Evolutionary conservation across 2,888 invertebrate genomes (phyloP).

Genomic region (Eupithecia centaureata): DNA sequence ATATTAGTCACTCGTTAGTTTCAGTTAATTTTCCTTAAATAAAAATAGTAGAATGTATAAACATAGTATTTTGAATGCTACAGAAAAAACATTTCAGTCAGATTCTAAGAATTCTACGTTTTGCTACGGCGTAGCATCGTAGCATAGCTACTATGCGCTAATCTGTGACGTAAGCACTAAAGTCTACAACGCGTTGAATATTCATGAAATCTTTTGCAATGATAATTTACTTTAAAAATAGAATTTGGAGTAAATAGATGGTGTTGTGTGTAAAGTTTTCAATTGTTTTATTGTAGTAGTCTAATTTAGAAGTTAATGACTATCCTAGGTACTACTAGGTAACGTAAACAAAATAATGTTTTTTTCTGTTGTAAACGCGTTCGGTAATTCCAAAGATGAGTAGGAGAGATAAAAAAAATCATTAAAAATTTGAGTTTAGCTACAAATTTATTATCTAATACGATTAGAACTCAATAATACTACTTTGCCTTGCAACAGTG

Average conservation of each 20-base stretch:
- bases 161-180: slow-evolving; percentile 31
- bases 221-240: not conserved
- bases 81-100: not conserved
- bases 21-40: not conserved
- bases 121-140: slow-evolving; percentile 34
- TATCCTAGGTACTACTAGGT: too few species aligned
- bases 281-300: not conserved
- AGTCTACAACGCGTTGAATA: not conserved
- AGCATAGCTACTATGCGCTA: slow-evolving; percentile 19
- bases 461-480: not conserved
- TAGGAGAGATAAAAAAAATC: not conserved
- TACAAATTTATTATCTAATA: not conserved
- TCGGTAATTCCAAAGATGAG: not conserved
- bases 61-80: not conserved
- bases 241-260: not conserved
- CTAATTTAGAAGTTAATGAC: not conserved
- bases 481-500: slow-evolving; percentile 44
- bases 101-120: not conserved
- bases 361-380: not conserved
- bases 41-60: not conserved
- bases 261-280: not conserved
- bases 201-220: not conserved
- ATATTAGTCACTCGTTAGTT: not conserved
- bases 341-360: too few species aligned
- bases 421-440: not conserved